Conservation (phyloP, 2,888 invertebrate genomes). For the Cyrtodaria siliqua region DNA sequence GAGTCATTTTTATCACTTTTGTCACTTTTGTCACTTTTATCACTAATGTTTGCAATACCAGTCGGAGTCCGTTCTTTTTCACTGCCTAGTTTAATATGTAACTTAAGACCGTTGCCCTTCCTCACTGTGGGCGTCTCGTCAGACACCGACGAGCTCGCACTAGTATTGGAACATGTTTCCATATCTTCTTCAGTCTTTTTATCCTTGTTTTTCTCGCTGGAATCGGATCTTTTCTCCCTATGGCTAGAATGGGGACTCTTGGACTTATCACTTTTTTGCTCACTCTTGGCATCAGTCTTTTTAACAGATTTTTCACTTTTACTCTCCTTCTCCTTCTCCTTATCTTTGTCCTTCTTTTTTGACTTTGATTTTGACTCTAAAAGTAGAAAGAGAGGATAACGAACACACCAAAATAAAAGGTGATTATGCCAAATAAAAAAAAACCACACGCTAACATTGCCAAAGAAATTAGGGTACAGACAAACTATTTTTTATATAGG, state of each 20-base stretch:
- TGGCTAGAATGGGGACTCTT: constrained; percentile 36
- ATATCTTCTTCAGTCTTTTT: constrained; percentile 22
- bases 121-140: constrained; percentile 58
- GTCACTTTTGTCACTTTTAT: too few species aligned
- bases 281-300: constrained; percentile 82
- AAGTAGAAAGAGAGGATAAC: too few species aligned
- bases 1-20: constrained; percentile 42
- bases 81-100: constrained; percentile 68
- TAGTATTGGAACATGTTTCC: constrained; percentile 15
- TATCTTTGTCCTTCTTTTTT: constrained; percentile 76
- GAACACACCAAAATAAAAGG: too few species aligned
- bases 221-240: constrained; percentile 23
- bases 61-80: constrained; percentile 44
- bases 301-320: constrained; percentile 77
- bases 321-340: constrained; percentile 82
- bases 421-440: too few species aligned
- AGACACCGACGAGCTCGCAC: not conserved
- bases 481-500: too few species aligned
- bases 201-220: constrained; percentile 11
- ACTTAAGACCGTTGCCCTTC: constrained; percentile 67
- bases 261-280: constrained; percentile 39
- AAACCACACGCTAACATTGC: too few species aligned
- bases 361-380: constrained; percentile 49
- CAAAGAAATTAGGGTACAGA: too few species aligned
- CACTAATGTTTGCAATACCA: not conserved